Evolutionary conservation across 2,797 vertebrate genomes (phyloP).

Genomic region (Malurus leucopterus): DNA sequence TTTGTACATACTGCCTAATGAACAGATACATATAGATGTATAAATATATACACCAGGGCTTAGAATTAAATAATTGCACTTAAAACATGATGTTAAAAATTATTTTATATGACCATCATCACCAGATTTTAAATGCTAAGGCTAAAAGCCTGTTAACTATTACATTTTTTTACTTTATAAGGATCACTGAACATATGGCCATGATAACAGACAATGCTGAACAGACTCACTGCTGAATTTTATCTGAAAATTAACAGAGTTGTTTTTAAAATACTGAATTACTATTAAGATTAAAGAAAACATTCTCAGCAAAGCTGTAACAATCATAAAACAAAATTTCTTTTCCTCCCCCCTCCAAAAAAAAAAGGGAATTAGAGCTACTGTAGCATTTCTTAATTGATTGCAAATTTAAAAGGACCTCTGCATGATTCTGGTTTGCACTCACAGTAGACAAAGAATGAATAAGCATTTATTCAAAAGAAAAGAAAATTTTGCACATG

Average conservation of each 20-base stretch:
- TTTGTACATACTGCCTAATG: not conserved
- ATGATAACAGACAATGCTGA: not conserved
- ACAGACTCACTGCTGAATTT: not conserved
- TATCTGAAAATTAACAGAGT: conserved; percentile 10
- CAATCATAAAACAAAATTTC: not conserved
- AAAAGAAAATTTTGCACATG: conserved; percentile 10
- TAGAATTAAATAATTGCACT: not conserved
- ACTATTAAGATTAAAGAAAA: conserved; percentile 14
- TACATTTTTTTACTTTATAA: not conserved
- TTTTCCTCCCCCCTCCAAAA: not conserved
- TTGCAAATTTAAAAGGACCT: conserved; percentile 10
- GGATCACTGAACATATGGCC: not conserved
- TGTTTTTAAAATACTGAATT: conserved; percentile 37
- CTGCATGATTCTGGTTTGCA: not conserved
- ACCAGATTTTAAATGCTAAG: not conserved
- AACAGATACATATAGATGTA: not conserved
- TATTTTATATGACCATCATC: not conserved
- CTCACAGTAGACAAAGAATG: conserved; percentile 4
- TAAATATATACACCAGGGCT: not conserved
- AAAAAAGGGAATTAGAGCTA: conserved; percentile 19
- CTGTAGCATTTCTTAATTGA: conserved; percentile 35
- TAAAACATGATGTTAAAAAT: not conserved
- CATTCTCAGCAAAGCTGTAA: not conserved
- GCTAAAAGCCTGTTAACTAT: not conserved
- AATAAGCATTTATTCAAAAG: conserved; percentile 21